Evolutionary conservation across 2,888 invertebrate genomes (phyloP).

Genomic region (Alloscopus bannaensis): DNA sequence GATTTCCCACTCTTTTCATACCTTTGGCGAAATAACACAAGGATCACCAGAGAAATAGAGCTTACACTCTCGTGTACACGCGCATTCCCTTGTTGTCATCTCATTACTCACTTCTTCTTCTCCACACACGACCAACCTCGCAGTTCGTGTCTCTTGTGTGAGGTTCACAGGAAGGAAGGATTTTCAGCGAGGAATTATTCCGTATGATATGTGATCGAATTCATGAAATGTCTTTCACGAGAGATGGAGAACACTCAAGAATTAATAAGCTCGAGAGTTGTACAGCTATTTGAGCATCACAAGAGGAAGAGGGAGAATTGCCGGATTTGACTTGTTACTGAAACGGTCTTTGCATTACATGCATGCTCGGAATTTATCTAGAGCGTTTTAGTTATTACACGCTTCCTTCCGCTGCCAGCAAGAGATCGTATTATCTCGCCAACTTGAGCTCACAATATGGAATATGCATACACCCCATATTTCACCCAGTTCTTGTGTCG

Average conservation of each 20-base stretch:
- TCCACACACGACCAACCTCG: no score
- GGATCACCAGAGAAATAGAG: no score
- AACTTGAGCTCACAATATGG: no score
- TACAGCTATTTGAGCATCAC: not conserved
- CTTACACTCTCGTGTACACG: no score
- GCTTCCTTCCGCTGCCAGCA: no score
- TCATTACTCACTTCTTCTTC: not conserved
- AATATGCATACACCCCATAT: no score
- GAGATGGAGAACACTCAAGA: constrained; percentile 1
- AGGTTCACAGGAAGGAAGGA: not conserved
- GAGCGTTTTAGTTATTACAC: no score
- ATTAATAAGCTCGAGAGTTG: no score
- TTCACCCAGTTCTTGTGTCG: not conserved
- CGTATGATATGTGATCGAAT: not conserved
- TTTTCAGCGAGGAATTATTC: not conserved
- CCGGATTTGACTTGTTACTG: constrained; percentile 4
- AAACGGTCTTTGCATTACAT: not conserved
- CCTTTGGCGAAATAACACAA: no score
- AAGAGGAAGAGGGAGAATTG: not conserved
- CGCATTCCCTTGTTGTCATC: constrained; percentile 5
- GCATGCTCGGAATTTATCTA: no score
- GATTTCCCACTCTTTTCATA: no score
- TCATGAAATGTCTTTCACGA: not conserved
- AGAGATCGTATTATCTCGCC: no score
- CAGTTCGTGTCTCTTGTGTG: not conserved